Evolutionary conservation across 2,797 vertebrate genomes (phyloP).

Genomic region (Chaunax sp.): DNA sequence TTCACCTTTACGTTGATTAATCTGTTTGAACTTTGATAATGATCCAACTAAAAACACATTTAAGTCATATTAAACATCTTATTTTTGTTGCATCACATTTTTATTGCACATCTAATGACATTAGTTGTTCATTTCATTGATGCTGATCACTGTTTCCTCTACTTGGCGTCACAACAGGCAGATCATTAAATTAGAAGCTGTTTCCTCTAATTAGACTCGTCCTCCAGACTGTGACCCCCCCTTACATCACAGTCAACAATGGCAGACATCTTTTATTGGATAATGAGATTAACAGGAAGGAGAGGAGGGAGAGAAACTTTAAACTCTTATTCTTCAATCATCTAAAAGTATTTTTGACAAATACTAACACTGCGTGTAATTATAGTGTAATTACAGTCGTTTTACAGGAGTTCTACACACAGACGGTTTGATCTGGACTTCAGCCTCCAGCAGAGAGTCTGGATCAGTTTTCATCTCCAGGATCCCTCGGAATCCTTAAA

Average conservation of each 20-base stretch:
- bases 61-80: too few relatives aligned
- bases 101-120: too few relatives aligned
- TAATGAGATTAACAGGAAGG: conserved; percentile 49
- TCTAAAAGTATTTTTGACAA: too few relatives aligned
- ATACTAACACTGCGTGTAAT: too few relatives aligned
- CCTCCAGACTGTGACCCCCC: conserved; percentile 20
- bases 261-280: conserved; percentile 63
- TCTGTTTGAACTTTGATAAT: too few relatives aligned
- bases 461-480: conserved; percentile 13
- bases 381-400: too few relatives aligned
- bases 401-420: too few relatives aligned
- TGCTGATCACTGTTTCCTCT: too few relatives aligned
- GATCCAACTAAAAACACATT: too few relatives aligned
- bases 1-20: too few relatives aligned
- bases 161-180: neutral
- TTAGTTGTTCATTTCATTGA: too few relatives aligned
- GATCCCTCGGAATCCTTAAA: conserved; percentile 43
- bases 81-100: too few relatives aligned
- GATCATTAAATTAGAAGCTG: neutral
- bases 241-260: conserved; percentile 20
- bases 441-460: neutral
- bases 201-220: conserved; percentile 11
- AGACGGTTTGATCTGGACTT: neutral
- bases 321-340: neutral
- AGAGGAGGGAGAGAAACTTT: neutral